Evolutionary conservation across 2,888 invertebrate species (phyloP).

Genomic region (Drosophila atripex): DNA sequence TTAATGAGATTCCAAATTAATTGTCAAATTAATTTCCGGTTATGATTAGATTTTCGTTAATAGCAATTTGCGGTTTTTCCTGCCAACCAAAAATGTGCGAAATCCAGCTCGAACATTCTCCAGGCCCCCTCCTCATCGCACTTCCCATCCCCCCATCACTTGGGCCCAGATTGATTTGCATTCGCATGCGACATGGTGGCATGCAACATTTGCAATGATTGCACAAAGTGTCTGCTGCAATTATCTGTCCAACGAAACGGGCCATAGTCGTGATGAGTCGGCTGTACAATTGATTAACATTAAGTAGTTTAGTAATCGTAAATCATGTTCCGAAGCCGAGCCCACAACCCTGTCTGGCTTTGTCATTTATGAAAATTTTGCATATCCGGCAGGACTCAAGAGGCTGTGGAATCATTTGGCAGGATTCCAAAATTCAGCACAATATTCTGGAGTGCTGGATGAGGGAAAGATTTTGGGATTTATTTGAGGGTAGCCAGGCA

Average conservation of each 20-base stretch:
- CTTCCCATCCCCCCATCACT: too few relatives aligned
- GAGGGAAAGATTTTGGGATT: slow-evolving; percentile 10
- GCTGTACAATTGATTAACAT: slow-evolving; percentile 63
- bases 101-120: slow-evolving; percentile 8
- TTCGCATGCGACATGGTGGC: slow-evolving; percentile 53
- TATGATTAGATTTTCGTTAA: slow-evolving; percentile 84
- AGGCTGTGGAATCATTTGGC: slow-evolving; percentile 22
- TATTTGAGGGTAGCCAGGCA: slow-evolving; percentile 11
- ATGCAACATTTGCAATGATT: slow-evolving; percentile 49
- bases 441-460: background rate
- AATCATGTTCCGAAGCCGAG: slow-evolving; percentile 52
- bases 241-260: slow-evolving; percentile 49
- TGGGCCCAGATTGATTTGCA: slow-evolving; percentile 19
- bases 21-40: slow-evolving; percentile 85
- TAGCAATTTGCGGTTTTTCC: slow-evolving; percentile 84
- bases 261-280: slow-evolving; percentile 35
- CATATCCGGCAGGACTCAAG: slow-evolving; percentile 29
- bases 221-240: slow-evolving; percentile 54
- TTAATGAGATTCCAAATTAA: slow-evolving; percentile 84
- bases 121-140: background rate
- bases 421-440: slow-evolving; percentile 9
- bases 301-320: slow-evolving; percentile 65
- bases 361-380: slow-evolving; percentile 36
- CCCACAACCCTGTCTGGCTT: slow-evolving; percentile 19
- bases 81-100: slow-evolving; percentile 58